Evolutionary conservation across 2,797 vertebrate genomes (phyloP), one percentile per base, ranked within the genome.

Genomic region (Allochrocebus solatus): DNA sequence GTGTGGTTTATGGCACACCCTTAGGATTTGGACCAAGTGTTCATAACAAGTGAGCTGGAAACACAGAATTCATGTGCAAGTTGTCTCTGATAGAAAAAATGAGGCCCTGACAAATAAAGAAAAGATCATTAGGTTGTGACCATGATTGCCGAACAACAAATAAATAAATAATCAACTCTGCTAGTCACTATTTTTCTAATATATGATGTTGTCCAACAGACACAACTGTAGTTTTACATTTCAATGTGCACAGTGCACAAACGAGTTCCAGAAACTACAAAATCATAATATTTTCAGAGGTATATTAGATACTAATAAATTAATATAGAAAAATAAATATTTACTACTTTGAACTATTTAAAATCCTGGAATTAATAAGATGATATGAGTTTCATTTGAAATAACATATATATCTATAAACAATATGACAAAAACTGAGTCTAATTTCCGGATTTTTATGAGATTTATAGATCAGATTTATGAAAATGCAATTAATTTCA

Each of bases 401-500:
- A 79, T 91, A 84, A 13, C 72, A 16, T 82, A 81, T n/a, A 55
- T 93, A 28, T 57, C 53, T 96, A 48, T 81, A 94, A 93, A 87
- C 79, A 36, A 92, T 89, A 53, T 8, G n/a, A 53, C 48, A 72
- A 88, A 93, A 92, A 57, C 30, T 79, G 30, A 57, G 22, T 76
- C 67, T 85, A 82, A 36, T 91, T 91, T 96, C 55, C 14, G 80
- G 81, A 22, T 82, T 96, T 93, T 96, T 82, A 95, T 95, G 72
- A 97, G 90, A 93, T 75, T 93, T 97, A 95, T 93, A 97, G 92
- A 94, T 93, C 81, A 95, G 67, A 92, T 88, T 97, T 96, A 96
- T 97, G 87, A 97, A 97, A 98, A 95, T 96, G 89, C 93, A 96
- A 97, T 97, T 98, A 96, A 92, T 97, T 97, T 12, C 76, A 96